Evolutionary conservation across 2,888 invertebrate species (phyloP), one percentile per base, ranked within the genome.

Genomic region (Oxytorus armatus): DNA sequence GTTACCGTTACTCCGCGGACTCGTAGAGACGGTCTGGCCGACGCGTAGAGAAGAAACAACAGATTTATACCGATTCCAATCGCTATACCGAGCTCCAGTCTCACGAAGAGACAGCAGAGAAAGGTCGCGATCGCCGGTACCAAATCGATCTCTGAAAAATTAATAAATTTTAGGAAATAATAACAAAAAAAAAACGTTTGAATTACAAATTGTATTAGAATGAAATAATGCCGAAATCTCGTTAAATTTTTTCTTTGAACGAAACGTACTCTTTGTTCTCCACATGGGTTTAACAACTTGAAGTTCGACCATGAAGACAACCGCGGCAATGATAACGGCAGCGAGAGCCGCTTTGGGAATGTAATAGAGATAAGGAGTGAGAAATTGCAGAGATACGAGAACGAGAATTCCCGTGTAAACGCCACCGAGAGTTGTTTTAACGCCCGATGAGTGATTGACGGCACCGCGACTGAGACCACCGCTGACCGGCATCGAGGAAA

Each of bases 381-480:
- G 93, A 82, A 95, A 94, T 92, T 94, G 94, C 25, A 93, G 88
- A 0, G 93, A 92, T 3, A 93, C 83, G 68, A 93, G 92, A 10
- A 93, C 93, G 44, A 93, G 89, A 39, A 93, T 89, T 82, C 95
- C 95, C 1, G 95, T 95, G 85, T 94, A 94, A 47, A 95, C 90
- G 5, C 95, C 95, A 10, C 95, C 95, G 63, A 95, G 93, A 1
- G 95, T 95, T 0, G 95, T 96, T 83, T 93, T 93, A 0, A 95
- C 96, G 0, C 95, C 96, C 85, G 95, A 95, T 47, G 95, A 95
- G 83, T 95, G 94, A 88, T 96, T 96, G 3, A 96, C 95, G 18
- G 95, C 96, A 14, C 95, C 94, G 36, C 95, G 90, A 8, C 94
- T 94, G 16, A 95, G 90, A 0, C 94, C 94, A 79, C 94, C 95